Base-by-base conservation (phyloP, 2,797 vertebrate genomes). In the Anabacerthia variegaticeps region DNA sequence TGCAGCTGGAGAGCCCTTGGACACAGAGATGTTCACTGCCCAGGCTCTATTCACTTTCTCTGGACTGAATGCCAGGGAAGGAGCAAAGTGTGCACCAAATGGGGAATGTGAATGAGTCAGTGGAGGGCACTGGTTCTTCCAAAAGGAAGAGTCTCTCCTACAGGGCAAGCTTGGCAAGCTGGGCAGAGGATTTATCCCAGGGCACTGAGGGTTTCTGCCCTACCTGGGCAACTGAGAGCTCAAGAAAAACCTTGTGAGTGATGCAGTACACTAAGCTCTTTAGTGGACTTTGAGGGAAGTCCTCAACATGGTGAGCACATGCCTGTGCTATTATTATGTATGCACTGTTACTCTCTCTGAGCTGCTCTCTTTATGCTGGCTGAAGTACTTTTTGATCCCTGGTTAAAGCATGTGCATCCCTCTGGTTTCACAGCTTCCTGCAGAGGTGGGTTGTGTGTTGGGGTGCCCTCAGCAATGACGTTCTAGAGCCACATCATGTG, bases 391-490 rank as follows among this genome's bases (percentile, higher is more conserved):
- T 49, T 51, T 34, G 46, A 39, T 49, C 7, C n/a, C 39, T 46
- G 43, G 39, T 32, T 19, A 88, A 61, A 69, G 65, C 0, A 0
- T 27, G 12, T 41, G 27, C 24, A 16, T 73, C 46, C 54, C 73
- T 69, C 12, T 26, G 65, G 32, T 30, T 58, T 41, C 58, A 48
- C n/a, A n/a, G 8, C 7, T 51, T 43, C 36, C 54, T 66, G 39
- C 39, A 68, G 34, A 30, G 1, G 1, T 43, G 52, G 10, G 13
- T 4, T 78, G 8, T 28, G 19, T 1, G 4, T 20, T 5, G 2
- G 14, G 26, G 41, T 71, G 54, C 23, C 62, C 59, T 39, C 36
- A 44, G 52, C 76, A 36, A 10, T 52, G 59, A 80, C 0, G 4
- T 41, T 89, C 51, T 56, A 49, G 72, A 85, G 26, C 14, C 15